Percentiles rank a stretch among this genome's conserved stretches.
Conservation (phyloP, 1,140 invertebrate genomes). For the Asbolus verrucosus region DNA sequence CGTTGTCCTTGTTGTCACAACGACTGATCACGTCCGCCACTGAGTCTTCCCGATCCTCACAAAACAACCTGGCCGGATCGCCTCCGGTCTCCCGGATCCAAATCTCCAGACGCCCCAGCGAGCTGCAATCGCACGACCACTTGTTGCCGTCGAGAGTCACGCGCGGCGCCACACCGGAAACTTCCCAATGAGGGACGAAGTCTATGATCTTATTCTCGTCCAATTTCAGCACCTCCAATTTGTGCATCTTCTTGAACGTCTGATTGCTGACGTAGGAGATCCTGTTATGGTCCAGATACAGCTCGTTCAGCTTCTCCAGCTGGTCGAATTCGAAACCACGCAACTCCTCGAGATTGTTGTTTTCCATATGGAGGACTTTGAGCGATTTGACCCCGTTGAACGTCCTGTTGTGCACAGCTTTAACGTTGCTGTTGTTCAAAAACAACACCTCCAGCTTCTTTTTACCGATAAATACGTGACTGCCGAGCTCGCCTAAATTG, state of each 20-base stretch:
- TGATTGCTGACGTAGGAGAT: conserved; percentile 80
- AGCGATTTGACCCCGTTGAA: conserved; percentile 85
- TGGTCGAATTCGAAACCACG: conserved; percentile 81
- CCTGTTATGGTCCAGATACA: conserved; percentile 86
- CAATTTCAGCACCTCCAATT: conserved; percentile 81
- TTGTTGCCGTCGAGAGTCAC: conserved; percentile 77
- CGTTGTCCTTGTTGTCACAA: conserved; percentile 73
- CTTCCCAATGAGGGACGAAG: conserved; percentile 74
- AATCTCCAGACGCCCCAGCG: conserved; percentile 72
- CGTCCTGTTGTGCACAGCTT: conserved; percentile 83
- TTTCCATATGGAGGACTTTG: conserved; percentile 83
- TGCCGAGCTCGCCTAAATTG: conserved; percentile 80
- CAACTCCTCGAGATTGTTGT: conserved; percentile 80
- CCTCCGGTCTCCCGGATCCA: conserved; percentile 74
- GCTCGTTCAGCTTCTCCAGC: conserved; percentile 80
- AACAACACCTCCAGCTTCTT: conserved; percentile 87
- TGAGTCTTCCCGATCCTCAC: conserved; percentile 66
- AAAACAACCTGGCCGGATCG: conserved; percentile 73
- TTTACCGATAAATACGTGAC: conserved; percentile 88
- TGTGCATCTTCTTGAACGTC: conserved; percentile 79
- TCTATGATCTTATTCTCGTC: conserved; percentile 83
- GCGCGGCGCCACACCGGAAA: conserved; percentile 69
- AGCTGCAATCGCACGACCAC: conserved; percentile 80
- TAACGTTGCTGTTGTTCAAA: conserved; percentile 85
- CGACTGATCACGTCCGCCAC: conserved; percentile 73